Percentiles rank a stretch among this genome's conserved stretches.
phyloP scores from a whole-genome alignment of 2,888 invertebrate species.

The Aporophyla nigra region DNA sequence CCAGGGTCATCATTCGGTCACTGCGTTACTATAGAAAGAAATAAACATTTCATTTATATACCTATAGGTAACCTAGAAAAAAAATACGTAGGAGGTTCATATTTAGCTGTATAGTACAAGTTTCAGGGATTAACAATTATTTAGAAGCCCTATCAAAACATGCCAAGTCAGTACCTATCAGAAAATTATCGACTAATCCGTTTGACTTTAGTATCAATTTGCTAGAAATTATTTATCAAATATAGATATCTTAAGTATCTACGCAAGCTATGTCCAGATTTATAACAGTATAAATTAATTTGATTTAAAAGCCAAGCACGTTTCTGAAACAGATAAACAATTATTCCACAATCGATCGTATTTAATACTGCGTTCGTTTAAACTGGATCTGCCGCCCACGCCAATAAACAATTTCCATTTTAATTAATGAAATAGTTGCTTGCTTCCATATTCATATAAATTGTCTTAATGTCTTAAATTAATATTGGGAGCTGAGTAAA shows the following conservation, averaged over 20 bases:
- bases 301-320: slow-evolving; percentile 70
- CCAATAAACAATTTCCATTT: slow-evolving; percentile 80
- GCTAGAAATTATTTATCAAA: slow-evolving; percentile 56
- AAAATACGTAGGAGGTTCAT: not conserved
- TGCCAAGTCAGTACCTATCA: slow-evolving; percentile 14
- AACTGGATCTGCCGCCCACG: slow-evolving; percentile 80
- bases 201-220: slow-evolving; percentile 50
- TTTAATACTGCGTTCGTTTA: slow-evolving; percentile 73
- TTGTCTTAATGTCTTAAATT: slow-evolving; percentile 70
- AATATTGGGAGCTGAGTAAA: slow-evolving; percentile 67
- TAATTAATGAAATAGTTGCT: slow-evolving; percentile 80
- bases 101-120: not conserved
- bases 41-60: not conserved
- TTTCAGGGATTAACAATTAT: slow-evolving; percentile 14
- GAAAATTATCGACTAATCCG: slow-evolving; percentile 47
- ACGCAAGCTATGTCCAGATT: slow-evolving; percentile 43
- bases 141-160: slow-evolving; percentile 32
- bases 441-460: slow-evolving; percentile 72
- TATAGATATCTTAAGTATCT: slow-evolving; percentile 48
- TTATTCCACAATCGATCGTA: slow-evolving; percentile 75
- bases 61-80: not conserved
- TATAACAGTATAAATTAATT: slow-evolving; percentile 63
- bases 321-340: slow-evolving; percentile 72
- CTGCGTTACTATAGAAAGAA: not conserved
- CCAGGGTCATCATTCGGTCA: no score